Evolutionary conservation across 2,797 vertebrate species (phyloP).

Genomic region (Xerus rutilus): DNA sequence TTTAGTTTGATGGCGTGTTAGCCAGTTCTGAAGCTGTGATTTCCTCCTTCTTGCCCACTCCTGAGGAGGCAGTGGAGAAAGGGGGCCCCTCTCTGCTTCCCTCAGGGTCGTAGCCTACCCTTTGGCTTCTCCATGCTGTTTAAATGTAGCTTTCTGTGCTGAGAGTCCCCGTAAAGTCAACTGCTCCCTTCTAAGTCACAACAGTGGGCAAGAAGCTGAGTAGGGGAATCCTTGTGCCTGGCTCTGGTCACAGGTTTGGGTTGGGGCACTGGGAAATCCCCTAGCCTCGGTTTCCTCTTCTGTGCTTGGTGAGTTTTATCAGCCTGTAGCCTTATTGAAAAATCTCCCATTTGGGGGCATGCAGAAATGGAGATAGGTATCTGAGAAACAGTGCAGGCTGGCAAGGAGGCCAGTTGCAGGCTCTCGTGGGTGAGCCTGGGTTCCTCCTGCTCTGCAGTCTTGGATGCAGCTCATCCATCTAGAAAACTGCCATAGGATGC

Average conservation of each 20-base stretch:
- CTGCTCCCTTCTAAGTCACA: neutral
- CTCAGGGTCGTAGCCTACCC: neutral
- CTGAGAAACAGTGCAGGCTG: constrained; percentile 59
- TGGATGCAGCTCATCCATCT: neutral
- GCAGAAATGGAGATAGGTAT: constrained; percentile 18
- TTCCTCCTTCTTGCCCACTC: neutral
- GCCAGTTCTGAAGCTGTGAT: neutral
- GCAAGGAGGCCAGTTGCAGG: neutral
- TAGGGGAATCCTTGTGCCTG: constrained; percentile 46
- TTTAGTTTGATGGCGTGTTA: neutral
- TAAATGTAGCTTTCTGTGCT: neutral
- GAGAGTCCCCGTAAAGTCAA: neutral
- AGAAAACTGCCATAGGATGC: neutral
- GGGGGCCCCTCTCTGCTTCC: neutral
- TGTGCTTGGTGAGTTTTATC: constrained; percentile 43
- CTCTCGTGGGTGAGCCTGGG: neutral
- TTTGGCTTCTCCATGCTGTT: neutral
- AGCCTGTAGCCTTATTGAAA: constrained; percentile 67
- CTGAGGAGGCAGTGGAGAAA: neutral
- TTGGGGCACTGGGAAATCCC: constrained; percentile 74
- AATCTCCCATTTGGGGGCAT: constrained; percentile 59
- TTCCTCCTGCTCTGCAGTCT: neutral
- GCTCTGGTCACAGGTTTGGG: neutral
- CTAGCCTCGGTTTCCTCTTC: constrained; percentile 74
- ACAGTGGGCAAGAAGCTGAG: neutral